Evolutionary conservation across 1,140 invertebrate genomes (phyloP), one percentile per base, ranked within the genome.

Genomic region (Agrypnia vestita): DNA sequence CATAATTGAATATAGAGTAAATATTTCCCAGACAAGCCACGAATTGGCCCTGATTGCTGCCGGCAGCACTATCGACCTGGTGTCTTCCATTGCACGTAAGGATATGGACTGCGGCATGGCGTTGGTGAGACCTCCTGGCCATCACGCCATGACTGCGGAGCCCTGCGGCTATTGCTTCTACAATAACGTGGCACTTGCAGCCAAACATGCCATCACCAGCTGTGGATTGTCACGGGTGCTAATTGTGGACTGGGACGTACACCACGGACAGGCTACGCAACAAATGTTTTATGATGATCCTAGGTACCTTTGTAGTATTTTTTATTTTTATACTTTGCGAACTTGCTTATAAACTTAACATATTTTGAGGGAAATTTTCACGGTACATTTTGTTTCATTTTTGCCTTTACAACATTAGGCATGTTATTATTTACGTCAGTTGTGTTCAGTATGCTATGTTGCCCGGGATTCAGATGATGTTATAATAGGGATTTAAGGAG

Each of bases 211-310:
- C 35, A 84, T 98, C 3, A 89, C 94, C 49, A 91, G 92, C 12
- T 85, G 86, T 61, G 89, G 90, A 12, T 85, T 91, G 4, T 86
- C 91, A 71, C 93, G 93, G 84, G 94, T 99, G 83, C 86, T 99
- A 62, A 98, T 99, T 81, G 94, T 99, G 0, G 98, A 99, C 88
- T 99, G 97, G 94, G 98, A 99, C 89, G 95, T 98, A 12, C 97
- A 99, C 89, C 97, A 98, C 87, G 97, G 97, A 0, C 97, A 98
- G 90, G 98, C 95, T 0, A 98, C 96, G 0, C 98, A 99, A 85
- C 93, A 96, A 85, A 94, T 95, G 91, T 99, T 99, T 89, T 99
- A 99, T 86, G 91, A 97, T 80, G 96, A 98, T 90, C 92, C 95
- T 59, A 92, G 95, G 96, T 96, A 90, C n/a, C n/a, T n/a, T n/a